Conservation (phyloP, 2,113 vertebrate genomes). For the Pachypanchax playfairii region DNA sequence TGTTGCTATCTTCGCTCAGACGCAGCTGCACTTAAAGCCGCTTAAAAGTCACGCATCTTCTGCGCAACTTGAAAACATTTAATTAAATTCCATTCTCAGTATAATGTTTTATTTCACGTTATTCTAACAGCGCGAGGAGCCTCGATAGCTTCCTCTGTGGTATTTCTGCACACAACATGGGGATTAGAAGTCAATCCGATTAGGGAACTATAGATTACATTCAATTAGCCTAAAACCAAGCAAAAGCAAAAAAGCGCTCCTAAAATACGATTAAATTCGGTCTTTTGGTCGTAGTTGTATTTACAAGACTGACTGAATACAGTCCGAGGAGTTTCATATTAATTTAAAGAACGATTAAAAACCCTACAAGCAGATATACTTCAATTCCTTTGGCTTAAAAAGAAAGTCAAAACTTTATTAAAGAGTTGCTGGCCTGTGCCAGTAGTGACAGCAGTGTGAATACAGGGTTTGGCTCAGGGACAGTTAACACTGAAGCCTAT, state of each 20-base stretch:
- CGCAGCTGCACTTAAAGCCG: conserved; percentile 88
- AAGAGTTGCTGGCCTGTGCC: no score
- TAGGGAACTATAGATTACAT: conserved; percentile 57
- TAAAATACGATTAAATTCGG: background rate
- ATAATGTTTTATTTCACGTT: conserved; percentile 89
- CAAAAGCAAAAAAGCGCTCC: background rate
- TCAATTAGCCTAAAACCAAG: conserved; percentile 36
- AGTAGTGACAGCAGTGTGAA: no score
- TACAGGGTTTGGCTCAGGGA: no score
- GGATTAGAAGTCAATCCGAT: conserved; percentile 67
- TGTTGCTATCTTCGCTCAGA: conserved; percentile 81
- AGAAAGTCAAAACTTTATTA: no score
- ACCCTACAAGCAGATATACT: no score
- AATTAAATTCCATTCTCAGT: conserved; percentile 85
- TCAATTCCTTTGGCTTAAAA: background rate
- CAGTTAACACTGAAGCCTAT: no score
- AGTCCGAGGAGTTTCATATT: no score
- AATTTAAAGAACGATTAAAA: no score
- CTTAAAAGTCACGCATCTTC: conserved; percentile 78
- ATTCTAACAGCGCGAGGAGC: conserved; percentile 85
- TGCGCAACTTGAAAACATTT: conserved; percentile 83
- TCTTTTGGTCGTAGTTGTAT: no score
- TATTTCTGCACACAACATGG: conserved; percentile 68
- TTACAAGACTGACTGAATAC: no score
- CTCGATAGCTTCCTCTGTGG: conserved; percentile 79